Evolutionary conservation across 2,888 invertebrate species (phyloP), one percentile per base, ranked within the genome.

Genomic region (Cerceris rybyensis): DNA sequence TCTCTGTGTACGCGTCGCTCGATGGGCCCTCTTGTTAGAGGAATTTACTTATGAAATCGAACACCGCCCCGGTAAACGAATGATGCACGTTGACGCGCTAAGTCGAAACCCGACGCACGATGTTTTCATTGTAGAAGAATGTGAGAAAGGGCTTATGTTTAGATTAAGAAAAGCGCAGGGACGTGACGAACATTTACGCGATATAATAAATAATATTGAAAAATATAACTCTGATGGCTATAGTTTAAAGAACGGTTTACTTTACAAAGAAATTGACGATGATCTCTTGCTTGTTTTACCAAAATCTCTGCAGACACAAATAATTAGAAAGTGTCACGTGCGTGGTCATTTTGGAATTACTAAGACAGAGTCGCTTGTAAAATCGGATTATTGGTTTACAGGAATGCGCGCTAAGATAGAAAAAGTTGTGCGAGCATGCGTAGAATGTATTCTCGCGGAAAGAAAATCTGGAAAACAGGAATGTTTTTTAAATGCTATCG

Each of bases 71-170:
- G 80, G 80, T 9, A 68, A 59, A 42, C 28, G 70, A 9, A 85
- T 84, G 85, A 55, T 42, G n/a, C 86, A 86, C 61, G 82, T 83
- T 0, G 84, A 86, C 70, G 83, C 83, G 0, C 70, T 84, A 39
- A 86, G 86, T 42, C 17, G 83, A 58, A 69, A 76, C 52, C 84
- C 84, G 41, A 6, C 46, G 28, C 28, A 28, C 28, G 28, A 28
- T 46, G 46, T 46, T 46, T 11, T 46, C 9, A 11, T 58, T 7
- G 11, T 41, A 0, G 43, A 9, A 9, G 16, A 16, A 43, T n/a
- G 9, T 13, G 9, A 43, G 9, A 2, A 14, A 2, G 9, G 80
- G 1, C 13, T 14, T 14, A n/a, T 52, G 14, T 28, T 28, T 28
- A 9, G 14, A n/a, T 52, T 52, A 52, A n/a, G 7, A 14, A 7